A percentile compares a stretch with the other conserved stretches of the same genome.
Conservation (phyloP, 92 coral and sea anemone species). For the Actinernus sp. region DNA sequence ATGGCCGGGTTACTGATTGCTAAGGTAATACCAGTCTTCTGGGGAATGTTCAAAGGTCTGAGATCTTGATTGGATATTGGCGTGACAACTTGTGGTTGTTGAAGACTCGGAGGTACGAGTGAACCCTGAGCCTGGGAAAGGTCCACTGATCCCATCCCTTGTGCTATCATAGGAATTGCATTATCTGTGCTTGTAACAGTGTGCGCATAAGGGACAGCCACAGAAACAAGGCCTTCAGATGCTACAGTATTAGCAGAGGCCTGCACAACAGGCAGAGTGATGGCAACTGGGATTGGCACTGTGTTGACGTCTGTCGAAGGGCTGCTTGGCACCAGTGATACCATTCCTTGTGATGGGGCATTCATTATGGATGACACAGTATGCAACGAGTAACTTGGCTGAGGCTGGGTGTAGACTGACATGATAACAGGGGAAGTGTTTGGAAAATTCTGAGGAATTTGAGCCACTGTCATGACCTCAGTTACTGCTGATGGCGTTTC, state of each 20-base stretch:
- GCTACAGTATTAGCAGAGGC: neutral
- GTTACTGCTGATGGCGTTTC: neutral
- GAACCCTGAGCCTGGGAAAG: too few relatives aligned
- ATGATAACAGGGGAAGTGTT: neutral
- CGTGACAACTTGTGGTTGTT: too few relatives aligned
- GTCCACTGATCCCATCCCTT: too few relatives aligned
- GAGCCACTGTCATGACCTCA: neutral
- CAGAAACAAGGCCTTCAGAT: neutral
- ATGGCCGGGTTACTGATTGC: constrained; percentile 12
- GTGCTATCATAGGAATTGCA: too few relatives aligned
- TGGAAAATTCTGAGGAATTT: neutral
- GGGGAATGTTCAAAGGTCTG: too few relatives aligned
- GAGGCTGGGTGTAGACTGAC: neutral
- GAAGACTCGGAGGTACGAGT: too few relatives aligned
- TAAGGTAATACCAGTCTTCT: too few relatives aligned
- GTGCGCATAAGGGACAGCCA: neutral
- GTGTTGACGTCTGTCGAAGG: neutral
- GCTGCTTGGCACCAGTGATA: neutral
- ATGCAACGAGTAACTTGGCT: constrained; percentile 45
- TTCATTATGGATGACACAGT: constrained; percentile 79
- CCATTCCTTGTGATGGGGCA: constrained; percentile 33
- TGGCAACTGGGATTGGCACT: neutral
- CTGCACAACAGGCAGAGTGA: neutral
- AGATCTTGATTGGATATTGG: too few relatives aligned
- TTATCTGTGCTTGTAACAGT: neutral